Conservation (phyloP, 2,797 vertebrate genomes). For the Gymnopithys bicolor region DNA sequence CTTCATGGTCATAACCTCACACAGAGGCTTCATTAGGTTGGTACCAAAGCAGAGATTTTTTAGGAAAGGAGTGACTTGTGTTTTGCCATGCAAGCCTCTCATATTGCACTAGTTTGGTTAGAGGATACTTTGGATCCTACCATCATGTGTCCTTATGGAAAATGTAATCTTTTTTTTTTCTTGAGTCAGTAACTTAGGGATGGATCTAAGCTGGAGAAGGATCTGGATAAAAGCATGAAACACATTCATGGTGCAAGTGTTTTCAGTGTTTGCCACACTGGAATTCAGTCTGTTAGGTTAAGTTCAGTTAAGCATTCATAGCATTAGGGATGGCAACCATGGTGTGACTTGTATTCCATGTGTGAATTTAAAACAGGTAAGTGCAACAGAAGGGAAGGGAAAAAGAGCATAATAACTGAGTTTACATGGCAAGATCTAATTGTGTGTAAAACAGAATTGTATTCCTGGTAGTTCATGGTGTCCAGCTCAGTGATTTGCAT, state of each 20-base stretch:
- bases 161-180: background rate
- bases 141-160: background rate
- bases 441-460: background rate
- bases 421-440: background rate
- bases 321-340: background rate
- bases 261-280: background rate
- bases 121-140: background rate
- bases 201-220: background rate
- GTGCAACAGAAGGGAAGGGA: background rate
- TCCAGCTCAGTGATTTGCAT: background rate
- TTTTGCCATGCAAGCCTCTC: background rate
- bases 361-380: constrained; percentile 25
- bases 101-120: background rate
- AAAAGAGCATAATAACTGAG: background rate
- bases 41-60: background rate
- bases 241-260: background rate
- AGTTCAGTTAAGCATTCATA: background rate
- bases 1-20: background rate
- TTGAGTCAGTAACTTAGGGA: background rate
- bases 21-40: background rate
- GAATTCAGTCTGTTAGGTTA: background rate
- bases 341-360: background rate
- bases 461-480: background rate
- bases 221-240: background rate
- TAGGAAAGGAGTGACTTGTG: background rate